Evolutionary conservation across 2,888 invertebrate genomes (phyloP).

Genomic region (Pyrochroa serraticornis): DNA sequence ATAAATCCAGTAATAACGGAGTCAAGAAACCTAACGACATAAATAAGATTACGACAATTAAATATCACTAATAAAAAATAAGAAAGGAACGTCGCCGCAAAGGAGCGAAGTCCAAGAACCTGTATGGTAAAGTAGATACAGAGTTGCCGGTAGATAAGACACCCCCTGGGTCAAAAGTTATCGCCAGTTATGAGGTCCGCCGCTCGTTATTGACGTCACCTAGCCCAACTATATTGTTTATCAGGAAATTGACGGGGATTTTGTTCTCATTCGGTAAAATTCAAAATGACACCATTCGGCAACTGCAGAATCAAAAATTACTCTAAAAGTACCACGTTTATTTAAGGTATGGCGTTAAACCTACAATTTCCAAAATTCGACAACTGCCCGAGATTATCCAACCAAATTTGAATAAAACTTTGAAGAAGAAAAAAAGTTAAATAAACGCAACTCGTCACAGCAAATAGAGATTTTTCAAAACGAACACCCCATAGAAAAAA

Average conservation of each 20-base stretch:
- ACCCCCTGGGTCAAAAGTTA: constrained; percentile 37
- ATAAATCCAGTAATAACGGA: constrained; percentile 28
- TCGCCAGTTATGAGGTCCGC: constrained; percentile 30
- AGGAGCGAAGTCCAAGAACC: constrained; percentile 42
- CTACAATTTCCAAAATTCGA: no score
- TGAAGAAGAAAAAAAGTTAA: no score
- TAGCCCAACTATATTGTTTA: constrained; percentile 3
- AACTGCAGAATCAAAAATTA: no score
- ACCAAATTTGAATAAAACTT: no score
- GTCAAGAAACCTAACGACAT: constrained; percentile 37
- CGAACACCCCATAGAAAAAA: no score
- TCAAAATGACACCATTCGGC: no score
- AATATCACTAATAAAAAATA: constrained; percentile 22
- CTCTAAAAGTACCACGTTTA: no score
- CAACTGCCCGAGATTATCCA: no score
- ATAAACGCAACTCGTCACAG: no score
- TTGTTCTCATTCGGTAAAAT: no score
- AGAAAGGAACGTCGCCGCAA: constrained; percentile 4
- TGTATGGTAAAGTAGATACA: constrained; percentile 31
- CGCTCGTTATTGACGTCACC: constrained; percentile 36
- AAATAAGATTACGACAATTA: constrained; percentile 37
- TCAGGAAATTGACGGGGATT: constrained; percentile 2
- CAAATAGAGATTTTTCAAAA: no score
- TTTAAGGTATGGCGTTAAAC: no score
- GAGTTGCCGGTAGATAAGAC: constrained; percentile 41